A percentile compares a stretch with the other conserved stretches of the same genome.
Conservation (phyloP, 2,113 vertebrate genomes). For the Neolamprologus sp. region DNA sequence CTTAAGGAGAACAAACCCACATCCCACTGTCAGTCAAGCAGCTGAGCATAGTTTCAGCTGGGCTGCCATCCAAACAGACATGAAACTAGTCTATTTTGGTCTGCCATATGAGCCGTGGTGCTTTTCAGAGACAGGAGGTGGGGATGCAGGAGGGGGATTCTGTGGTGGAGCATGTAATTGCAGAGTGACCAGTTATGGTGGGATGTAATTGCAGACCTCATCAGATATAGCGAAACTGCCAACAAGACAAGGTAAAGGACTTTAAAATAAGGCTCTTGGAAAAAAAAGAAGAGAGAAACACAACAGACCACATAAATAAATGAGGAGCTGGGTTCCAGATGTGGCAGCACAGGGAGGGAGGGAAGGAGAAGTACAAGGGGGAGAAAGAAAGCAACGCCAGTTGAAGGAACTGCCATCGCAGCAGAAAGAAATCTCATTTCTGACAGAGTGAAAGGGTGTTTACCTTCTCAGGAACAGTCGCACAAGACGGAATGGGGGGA, state of each 20-base stretch:
- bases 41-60: conserved; percentile 77
- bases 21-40: conserved; percentile 77
- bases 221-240: conserved; percentile 55
- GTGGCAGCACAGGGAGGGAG: conserved; percentile 42
- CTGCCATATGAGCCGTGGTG: conserved; percentile 74
- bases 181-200: conserved; percentile 74
- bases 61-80: conserved; percentile 83
- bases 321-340: conserved; percentile 75
- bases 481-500: conserved; percentile 11
- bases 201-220: conserved; percentile 82
- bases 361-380: conserved; percentile 10
- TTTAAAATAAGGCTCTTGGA: conserved; percentile 52
- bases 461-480: conserved; percentile 48
- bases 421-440: conserved; percentile 52
- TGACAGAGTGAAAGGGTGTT: conserved; percentile 47
- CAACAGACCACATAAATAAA: conserved; percentile 71
- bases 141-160: conserved; percentile 24
- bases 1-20: conserved; percentile 70
- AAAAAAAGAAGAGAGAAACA: conserved; percentile 18
- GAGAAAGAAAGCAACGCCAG: conserved; percentile 10
- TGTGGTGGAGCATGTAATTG: conserved; percentile 79
- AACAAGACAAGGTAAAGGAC: conserved; percentile 64
- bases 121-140: conserved; percentile 14
- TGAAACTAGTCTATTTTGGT: conserved; percentile 88
- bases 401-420: conserved; percentile 49